These are phyloP conservation scores for Tringa solitaria DNA, from an alignment of 2,113 vertebrate species.

Conservation along the genomic window DNA sequence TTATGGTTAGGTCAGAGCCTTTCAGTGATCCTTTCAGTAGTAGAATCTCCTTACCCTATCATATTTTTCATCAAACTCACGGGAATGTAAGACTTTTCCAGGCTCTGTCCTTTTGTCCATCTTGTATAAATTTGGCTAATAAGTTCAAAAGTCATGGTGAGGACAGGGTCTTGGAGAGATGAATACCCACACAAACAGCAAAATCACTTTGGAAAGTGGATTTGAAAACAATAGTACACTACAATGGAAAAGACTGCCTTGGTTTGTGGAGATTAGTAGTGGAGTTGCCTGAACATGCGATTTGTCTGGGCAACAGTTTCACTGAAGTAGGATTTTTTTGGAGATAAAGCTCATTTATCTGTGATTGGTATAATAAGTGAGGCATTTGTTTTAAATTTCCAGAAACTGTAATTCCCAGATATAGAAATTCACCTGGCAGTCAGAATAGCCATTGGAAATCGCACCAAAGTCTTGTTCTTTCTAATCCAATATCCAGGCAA, in stretches of 20 bases:
- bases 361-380: neutral
- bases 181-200: neutral
- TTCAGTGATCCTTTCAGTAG: neutral
- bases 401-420: neutral
- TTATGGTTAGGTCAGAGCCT: neutral
- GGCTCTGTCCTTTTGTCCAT: neutral
- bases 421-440: neutral
- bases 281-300: neutral
- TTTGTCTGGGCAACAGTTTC: neutral
- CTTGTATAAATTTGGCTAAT: neutral
- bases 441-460: neutral
- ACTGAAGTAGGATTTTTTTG: neutral
- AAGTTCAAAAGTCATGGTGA: neutral
- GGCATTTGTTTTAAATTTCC: conserved; percentile 7
- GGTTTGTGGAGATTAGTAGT: neutral
- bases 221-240: neutral
- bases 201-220: neutral
- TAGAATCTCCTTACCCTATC: neutral
- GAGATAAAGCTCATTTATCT: neutral
- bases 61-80: neutral
- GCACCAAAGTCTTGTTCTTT: neutral
- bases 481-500: neutral
- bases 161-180: neutral
- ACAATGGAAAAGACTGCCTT: neutral
- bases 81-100: neutral